phyloP scores from a whole-genome alignment of 2,797 vertebrate genomes.

The Saxicola maurus region DNA sequence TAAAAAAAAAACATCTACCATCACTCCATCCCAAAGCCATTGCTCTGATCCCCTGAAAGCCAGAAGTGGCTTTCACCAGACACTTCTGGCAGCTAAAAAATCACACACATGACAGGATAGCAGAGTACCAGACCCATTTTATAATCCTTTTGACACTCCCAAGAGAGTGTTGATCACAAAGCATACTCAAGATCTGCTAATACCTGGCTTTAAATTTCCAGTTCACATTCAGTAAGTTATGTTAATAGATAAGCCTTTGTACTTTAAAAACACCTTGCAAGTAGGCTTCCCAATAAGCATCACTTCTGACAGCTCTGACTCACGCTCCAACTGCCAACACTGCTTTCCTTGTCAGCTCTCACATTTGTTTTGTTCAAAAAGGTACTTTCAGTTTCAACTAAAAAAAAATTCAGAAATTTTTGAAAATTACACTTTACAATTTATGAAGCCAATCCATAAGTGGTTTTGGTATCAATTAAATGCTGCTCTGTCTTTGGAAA shows the following conservation, averaged over 20 bases:
- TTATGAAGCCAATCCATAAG: not conserved
- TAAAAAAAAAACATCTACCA: not conserved
- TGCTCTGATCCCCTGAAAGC: not conserved
- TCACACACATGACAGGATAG: not conserved
- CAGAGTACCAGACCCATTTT: not conserved
- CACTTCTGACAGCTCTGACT: not conserved
- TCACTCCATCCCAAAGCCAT: not conserved
- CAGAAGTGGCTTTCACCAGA: not conserved
- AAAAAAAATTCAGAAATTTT: not conserved
- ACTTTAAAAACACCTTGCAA: not conserved
- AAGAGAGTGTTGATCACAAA: fast-evolving
- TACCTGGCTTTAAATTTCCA: not conserved
- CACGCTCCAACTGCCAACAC: not conserved
- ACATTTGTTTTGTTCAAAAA: not conserved
- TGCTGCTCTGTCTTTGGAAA: not conserved
- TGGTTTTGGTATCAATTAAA: not conserved
- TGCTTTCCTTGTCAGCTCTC: not conserved
- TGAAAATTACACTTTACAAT: not conserved
- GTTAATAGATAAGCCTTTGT: not conserved
- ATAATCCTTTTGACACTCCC: not conserved
- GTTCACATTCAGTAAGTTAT: not conserved
- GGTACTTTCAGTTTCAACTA: not conserved
- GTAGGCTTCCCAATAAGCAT: not conserved
- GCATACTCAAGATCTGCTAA: not conserved
- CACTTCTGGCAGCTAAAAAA: not conserved